Base-by-base conservation (phyloP, 2,113 vertebrate species). In the Oreotrochilus melanogaster region DNA sequence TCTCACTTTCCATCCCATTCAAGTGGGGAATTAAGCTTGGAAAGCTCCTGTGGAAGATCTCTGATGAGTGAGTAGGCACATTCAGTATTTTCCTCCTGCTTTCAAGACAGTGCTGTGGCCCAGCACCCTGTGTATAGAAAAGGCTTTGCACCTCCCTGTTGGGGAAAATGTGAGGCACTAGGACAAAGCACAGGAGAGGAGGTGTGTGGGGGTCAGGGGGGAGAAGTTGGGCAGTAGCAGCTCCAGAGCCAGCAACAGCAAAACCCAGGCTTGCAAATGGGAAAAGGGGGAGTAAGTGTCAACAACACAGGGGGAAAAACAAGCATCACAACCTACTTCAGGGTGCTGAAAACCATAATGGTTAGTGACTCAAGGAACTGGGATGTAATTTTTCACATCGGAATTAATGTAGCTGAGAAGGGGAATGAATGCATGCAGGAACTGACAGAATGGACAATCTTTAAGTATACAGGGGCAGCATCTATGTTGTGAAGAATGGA, bases 161-260 rank as follows among this genome's bases (percentile, higher is more conserved):
- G 2, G 13, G 42, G 33, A 19, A 57, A 66, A 53, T 2, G 11
- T 0, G 7, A 58, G 18, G 42, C 51, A 81, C 5, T 21, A 5
- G 5, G 66, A 61, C 10, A 58, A 78, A 48, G 50, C 17, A 12
- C 17, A 22, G 42, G 45, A 69, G 60, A 54, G 6, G 17, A 75
- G 10, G 7, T 13, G 5, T 45, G 42, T 18, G 21, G 25, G 61
- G 18, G 43, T 27, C 0, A 0, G 10, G 47, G 9, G 14, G 35
- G 19, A 78, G n/a, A 57, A 86, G 7, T 1, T 0, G 1, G n/a
- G 21, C 24, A 18, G 35, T 80, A 83, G 21, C 2, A 1, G 22
- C 62, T 92, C 35, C 28, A 19, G 47, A 22, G 54, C 27, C 30
- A 82, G 47, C 15, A 69, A 33, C 11, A 61, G 35, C 53, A 60